Conservation (phyloP, 2,113 vertebrate species). For the Petrocephalus zakoni region DNA sequence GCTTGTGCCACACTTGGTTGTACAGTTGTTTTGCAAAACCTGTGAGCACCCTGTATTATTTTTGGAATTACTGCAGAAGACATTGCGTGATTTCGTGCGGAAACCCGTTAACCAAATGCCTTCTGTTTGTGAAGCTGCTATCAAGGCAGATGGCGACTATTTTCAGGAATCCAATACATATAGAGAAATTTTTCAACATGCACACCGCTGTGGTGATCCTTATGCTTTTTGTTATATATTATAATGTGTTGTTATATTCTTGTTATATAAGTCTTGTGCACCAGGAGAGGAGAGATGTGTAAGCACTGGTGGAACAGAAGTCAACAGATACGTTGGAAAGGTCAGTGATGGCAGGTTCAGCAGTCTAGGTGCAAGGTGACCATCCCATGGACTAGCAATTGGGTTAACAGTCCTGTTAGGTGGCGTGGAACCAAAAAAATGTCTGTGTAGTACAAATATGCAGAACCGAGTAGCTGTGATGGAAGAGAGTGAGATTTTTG, state of each 20-base stretch:
- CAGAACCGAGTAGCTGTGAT: neutral
- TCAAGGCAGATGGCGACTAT: neutral
- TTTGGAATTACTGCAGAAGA: neutral
- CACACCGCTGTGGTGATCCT: neutral
- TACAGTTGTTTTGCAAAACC: neutral
- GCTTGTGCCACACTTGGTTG: neutral
- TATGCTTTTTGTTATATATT: neutral
- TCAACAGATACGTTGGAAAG: neutral
- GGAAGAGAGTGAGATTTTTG: neutral
- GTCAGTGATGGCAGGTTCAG: neutral
- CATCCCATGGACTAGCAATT: neutral
- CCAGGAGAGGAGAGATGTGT: neutral
- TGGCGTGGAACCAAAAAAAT: neutral
- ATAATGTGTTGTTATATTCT: neutral
- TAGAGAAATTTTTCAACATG: neutral
- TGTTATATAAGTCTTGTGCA: neutral
- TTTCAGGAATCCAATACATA: neutral
- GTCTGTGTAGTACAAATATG: neutral
- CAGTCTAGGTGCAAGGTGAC: neutral
- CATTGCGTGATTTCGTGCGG: neutral
- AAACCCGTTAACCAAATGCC: neutral
- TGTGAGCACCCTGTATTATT: neutral
- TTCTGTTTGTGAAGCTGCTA: neutral
- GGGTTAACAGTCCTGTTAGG: neutral
- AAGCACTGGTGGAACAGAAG: neutral